Evolutionary conservation across 2,888 invertebrate genomes (phyloP).

Genomic region (Saturnia japonica): DNA sequence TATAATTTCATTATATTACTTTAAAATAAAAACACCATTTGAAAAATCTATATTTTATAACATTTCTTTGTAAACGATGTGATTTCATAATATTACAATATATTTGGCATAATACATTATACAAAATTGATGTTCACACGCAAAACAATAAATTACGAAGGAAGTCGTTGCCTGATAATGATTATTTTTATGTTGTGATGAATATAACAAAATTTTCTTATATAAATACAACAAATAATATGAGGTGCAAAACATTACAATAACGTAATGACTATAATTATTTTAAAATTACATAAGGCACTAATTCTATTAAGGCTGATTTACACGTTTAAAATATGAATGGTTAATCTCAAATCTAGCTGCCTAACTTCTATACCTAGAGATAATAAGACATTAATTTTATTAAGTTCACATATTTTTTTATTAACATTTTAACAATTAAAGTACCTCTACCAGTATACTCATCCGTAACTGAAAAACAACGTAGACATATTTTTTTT

Average conservation of each 20-base stretch:
- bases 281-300: slow-evolving; percentile 46
- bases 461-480: not conserved
- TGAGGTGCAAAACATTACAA: slow-evolving; percentile 27
- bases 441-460: not conserved
- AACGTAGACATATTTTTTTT: not conserved
- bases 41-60: slow-evolving; percentile 79
- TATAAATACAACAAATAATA: slow-evolving; percentile 32
- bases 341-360: slow-evolving; percentile 44
- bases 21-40: slow-evolving; percentile 39
- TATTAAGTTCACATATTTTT: not conserved
- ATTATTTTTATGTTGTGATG: slow-evolving; percentile 58
- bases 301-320: slow-evolving; percentile 64
- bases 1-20: slow-evolving; percentile 1
- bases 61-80: slow-evolving; percentile 76
- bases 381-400: slow-evolving; percentile 1
- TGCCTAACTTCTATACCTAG: slow-evolving; percentile 37
- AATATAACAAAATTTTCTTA: slow-evolving; percentile 38
- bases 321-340: slow-evolving; percentile 35
- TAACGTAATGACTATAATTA: slow-evolving; percentile 24
- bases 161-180: slow-evolving; percentile 34
- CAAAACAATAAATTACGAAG: slow-evolving; percentile 57
- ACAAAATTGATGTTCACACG: slow-evolving; percentile 59
- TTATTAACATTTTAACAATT: not conserved
- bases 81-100: slow-evolving; percentile 76
- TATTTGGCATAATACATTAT: slow-evolving; percentile 79